Conservation (phyloP, 1,140 invertebrate genomes). For the Anoplophora glabripennis region DNA sequence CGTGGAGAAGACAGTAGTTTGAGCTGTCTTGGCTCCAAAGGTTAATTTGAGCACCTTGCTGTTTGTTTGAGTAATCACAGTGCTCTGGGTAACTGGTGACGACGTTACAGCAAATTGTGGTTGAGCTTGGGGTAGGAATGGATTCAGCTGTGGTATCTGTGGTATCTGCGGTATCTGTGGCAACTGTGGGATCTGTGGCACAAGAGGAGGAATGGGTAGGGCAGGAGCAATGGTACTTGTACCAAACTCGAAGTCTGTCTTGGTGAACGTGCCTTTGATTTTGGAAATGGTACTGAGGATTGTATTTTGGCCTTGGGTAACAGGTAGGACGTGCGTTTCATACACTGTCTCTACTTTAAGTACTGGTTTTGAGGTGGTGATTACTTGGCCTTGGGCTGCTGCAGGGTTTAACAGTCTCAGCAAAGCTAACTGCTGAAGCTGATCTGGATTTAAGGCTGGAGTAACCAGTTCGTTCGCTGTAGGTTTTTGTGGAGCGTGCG, state of each 20-base stretch:
- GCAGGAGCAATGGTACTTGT: constrained; percentile 66
- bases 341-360: constrained; percentile 73
- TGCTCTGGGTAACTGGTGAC: constrained; percentile 76
- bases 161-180: constrained; percentile 53
- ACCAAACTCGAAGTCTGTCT: constrained; percentile 70
- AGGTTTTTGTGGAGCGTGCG: constrained; percentile 55
- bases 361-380: constrained; percentile 74
- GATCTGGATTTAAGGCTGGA: constrained; percentile 63
- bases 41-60: constrained; percentile 81
- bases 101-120: constrained; percentile 76
- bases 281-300: constrained; percentile 71
- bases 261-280: constrained; percentile 63
- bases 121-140: constrained; percentile 52
- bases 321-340: constrained; percentile 76
- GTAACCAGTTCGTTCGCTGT: constrained; percentile 37
- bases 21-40: constrained; percentile 84
- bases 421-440: constrained; percentile 71
- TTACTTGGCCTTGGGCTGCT: constrained; percentile 61
- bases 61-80: constrained; percentile 74
- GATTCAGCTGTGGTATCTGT: constrained; percentile 50
- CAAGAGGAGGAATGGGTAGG: constrained; percentile 37
- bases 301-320: constrained; percentile 71
- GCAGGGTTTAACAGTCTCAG: constrained; percentile 69
- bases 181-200: constrained; percentile 43
- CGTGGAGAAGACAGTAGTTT: constrained; percentile 83